Base-by-base conservation (phyloP, 2,888 invertebrate species). In the Aplocera efformata region DNA sequence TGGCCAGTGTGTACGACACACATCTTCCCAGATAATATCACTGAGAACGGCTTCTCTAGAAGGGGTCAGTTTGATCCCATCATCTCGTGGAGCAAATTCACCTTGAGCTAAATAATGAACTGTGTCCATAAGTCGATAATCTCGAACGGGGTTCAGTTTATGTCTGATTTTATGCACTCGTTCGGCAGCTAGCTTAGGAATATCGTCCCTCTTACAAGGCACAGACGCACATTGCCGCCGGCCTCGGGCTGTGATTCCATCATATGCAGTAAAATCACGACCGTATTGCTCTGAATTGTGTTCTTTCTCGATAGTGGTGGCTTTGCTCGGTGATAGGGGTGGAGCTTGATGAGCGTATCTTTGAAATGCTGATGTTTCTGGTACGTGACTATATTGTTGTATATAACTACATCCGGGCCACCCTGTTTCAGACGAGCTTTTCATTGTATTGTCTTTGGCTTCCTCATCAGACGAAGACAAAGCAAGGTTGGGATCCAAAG, bases 51-150 rank as follows among this genome's bases (percentile, higher is more conserved):
- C 88, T 71, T 88, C 88, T 40, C 88, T 62, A 1, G 88, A 88
- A 5, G 84, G 81, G 25, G 88, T 88, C 20, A 88, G 47, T 56
- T 88, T 88, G 32, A 88, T 86, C 3, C 88, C 88, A 46, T 88
- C 88, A 40, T 88, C 84, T 1, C 88, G 75, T 1, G 88, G 88
- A 33, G 88, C 88, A 39, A 88, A 88, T 60, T 88, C 88, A 1
- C 88, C 88, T 64, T 88, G 88, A 11, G 88, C 88, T 40, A 88
- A 68, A 54, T 88, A 88, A 60, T 88, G 88, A 1, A 88, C 86
- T 8, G 86, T 88, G 48, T 88, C 88, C 86, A 88, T 85, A 10
- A 88, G 62, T 10, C 85, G 72, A 50, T 86, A 88, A 58, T 88
- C 88, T 7, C 85, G 72, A 1, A 88, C 82, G 1, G 88, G 85